These are phyloP conservation scores for Hemithea aestivaria DNA, from an alignment of 2,888 invertebrate species.

Conservation along the genomic window DNA sequence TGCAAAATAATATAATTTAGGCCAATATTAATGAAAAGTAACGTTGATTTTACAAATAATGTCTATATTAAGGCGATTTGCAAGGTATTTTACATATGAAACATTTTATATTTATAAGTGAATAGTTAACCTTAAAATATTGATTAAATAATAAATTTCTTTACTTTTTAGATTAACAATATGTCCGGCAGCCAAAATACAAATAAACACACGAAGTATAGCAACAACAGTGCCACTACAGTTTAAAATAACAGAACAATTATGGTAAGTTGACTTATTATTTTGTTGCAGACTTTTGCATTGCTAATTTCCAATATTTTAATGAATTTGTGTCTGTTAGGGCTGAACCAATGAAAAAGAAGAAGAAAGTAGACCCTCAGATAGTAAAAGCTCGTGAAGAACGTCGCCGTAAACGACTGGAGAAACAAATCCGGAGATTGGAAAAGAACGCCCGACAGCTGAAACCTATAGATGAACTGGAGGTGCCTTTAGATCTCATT, in stretches of 20 bases:
- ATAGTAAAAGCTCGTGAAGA: conserved; percentile 90
- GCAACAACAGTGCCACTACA: conserved; percentile 48
- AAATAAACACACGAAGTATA: conserved; percentile 45
- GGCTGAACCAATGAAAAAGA: conserved; percentile 94
- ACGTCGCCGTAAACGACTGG: conserved; percentile 88
- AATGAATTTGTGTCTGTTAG: no score
- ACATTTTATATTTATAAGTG: conserved; percentile 1
- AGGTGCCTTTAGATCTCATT: conserved; percentile 83
- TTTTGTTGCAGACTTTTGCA: not conserved
- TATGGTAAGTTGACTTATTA: conserved; percentile 50
- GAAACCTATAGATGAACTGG: conserved; percentile 94
- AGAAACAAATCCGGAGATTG: conserved; percentile 90
- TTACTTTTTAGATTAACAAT: conserved; percentile 47
- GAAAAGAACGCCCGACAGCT: conserved; percentile 89
- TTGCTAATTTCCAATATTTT: no score
- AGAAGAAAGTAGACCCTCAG: conserved; percentile 90
- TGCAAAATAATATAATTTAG: no score
- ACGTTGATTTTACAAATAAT: conserved; percentile 28
- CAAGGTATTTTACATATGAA: conserved; percentile 42
- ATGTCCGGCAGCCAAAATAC: conserved; percentile 38
- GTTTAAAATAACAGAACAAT: conserved; percentile 60
- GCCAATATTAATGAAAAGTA: no score
- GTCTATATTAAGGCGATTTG: conserved; percentile 56
- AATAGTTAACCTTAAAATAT: conserved; percentile 29
- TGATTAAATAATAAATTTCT: not conserved